phyloP scores from a whole-genome alignment of 2,113 vertebrate species.

The Phaetusa simplex region DNA sequence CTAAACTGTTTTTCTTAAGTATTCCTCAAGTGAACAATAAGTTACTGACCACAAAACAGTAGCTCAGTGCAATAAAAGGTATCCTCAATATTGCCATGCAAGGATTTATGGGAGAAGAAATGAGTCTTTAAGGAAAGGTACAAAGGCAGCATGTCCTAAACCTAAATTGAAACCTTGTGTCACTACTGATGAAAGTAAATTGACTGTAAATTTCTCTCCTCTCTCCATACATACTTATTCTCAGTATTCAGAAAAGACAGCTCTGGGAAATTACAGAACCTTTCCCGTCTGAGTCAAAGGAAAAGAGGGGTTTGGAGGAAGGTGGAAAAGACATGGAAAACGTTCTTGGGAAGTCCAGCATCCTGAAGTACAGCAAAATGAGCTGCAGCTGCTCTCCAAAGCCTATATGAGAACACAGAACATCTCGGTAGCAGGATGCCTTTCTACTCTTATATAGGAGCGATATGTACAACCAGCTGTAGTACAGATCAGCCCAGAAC shows the following conservation, averaged over 20 bases:
- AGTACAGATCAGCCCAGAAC: background rate
- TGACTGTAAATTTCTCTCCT: background rate
- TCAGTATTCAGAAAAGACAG: background rate
- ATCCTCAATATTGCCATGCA: background rate
- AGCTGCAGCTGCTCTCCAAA: background rate
- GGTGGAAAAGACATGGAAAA: background rate
- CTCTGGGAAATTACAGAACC: background rate
- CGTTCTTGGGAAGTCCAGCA: background rate
- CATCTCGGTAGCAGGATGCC: background rate
- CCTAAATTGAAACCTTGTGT: background rate
- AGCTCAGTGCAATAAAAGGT: background rate
- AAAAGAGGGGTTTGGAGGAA: background rate
- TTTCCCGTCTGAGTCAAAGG: background rate
- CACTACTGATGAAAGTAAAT: background rate
- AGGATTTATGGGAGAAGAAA: background rate
- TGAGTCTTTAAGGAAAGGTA: background rate
- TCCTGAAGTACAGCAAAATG: background rate
- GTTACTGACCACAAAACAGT: background rate
- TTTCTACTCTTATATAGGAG: background rate
- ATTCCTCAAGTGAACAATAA: background rate
- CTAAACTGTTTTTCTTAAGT: background rate
- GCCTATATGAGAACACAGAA: background rate
- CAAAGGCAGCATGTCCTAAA: background rate
- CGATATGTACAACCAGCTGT: background rate
- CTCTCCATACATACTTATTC: background rate